Evolutionary conservation across 2,888 invertebrate genomes (phyloP).

Genomic region (Philopedon plagiatum): DNA sequence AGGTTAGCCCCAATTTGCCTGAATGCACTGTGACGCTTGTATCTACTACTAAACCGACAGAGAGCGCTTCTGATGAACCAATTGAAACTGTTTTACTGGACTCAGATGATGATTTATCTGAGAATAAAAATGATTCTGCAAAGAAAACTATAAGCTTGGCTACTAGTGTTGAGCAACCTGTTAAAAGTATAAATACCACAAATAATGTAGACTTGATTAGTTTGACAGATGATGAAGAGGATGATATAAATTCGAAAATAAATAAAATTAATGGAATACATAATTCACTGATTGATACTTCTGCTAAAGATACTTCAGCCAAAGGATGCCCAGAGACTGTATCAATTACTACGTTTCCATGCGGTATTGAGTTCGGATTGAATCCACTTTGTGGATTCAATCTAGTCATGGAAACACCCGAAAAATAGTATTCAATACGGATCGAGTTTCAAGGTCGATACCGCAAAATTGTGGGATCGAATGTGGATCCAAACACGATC

Average conservation of each 20-base stretch:
- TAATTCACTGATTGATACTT: not conserved
- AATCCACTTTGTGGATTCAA: too few species aligned
- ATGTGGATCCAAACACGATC: too few species aligned
- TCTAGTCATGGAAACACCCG: too few species aligned
- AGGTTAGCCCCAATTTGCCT: constrained; percentile 4
- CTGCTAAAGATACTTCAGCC: not conserved
- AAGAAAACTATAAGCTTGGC: not conserved
- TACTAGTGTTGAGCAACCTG: not conserved
- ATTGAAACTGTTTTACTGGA: constrained; percentile 36
- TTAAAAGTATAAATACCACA: not conserved
- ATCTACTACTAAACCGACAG: not conserved
- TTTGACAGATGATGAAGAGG: constrained; percentile 47
- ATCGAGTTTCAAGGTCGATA: too few species aligned
- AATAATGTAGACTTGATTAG: constrained; percentile 33
- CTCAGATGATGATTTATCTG: constrained; percentile 32
- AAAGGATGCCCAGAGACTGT: not conserved
- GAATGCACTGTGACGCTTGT: constrained; percentile 24
- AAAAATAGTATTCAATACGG: too few species aligned
- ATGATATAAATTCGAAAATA: not conserved
- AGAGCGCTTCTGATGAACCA: not conserved
- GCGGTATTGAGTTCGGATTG: too few species aligned
- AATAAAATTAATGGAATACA: not conserved
- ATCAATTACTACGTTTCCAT: too few species aligned
- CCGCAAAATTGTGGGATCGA: too few species aligned
- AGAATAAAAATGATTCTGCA: not conserved